Percentiles rank a stretch among this genome's conserved stretches.
Evolutionary conservation across 2,888 invertebrate genomes (phyloP).

Genomic region (Hecatera dysodea): DNA sequence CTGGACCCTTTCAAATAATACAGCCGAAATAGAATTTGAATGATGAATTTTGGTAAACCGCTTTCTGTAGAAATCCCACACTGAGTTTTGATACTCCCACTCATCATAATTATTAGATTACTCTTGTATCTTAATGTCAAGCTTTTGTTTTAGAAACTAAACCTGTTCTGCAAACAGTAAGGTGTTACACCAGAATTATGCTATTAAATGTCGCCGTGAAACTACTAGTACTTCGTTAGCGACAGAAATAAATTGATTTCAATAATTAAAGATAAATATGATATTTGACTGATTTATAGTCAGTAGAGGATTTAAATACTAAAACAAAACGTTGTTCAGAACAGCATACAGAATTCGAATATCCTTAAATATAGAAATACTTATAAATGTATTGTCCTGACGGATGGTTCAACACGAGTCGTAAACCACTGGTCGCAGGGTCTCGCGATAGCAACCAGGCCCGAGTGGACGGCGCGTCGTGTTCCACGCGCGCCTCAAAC

Average conservation of each 20-base stretch:
- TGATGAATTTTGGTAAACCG: conserved; percentile 7
- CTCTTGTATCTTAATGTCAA: background rate
- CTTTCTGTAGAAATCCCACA: background rate
- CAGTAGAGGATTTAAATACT: conserved; percentile 21
- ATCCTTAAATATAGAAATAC: too few species aligned
- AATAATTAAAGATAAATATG: too few species aligned
- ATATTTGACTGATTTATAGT: too few species aligned
- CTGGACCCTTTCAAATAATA: background rate
- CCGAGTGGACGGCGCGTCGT: too few species aligned
- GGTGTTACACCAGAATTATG: conserved; percentile 3
- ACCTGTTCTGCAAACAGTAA: conserved; percentile 1
- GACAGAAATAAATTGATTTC: conserved; percentile 1
- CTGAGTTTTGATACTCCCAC: background rate
- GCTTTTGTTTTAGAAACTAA: background rate
- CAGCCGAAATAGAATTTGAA: background rate
- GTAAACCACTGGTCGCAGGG: too few species aligned
- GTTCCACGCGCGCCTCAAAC: too few species aligned
- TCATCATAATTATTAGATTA: background rate
- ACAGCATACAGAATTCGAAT: background rate
- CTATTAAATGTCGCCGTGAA: conserved; percentile 10
- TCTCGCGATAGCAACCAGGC: too few species aligned
- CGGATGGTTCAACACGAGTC: too few species aligned
- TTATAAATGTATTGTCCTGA: too few species aligned
- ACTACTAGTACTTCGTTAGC: conserved; percentile 12
- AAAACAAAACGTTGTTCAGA: conserved; percentile 11